Evolutionary conservation across 2,797 vertebrate genomes (phyloP).

Genomic region (Scolopax rusticola): DNA sequence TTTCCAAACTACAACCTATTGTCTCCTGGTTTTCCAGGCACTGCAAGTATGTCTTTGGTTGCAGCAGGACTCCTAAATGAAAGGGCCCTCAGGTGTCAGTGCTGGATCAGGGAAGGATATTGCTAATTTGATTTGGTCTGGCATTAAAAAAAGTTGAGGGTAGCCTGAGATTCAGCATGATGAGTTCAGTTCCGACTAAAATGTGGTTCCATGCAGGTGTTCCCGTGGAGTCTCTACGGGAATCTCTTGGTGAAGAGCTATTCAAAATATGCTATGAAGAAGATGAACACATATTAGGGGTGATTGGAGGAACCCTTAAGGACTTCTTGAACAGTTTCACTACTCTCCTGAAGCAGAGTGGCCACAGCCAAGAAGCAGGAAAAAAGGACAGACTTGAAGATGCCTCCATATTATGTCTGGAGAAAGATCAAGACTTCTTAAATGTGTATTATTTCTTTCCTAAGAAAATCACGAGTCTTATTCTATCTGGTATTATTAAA

Average conservation of each 20-base stretch:
- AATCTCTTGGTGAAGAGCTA: constrained; percentile 91
- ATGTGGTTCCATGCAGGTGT: constrained; percentile 79
- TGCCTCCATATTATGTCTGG: constrained; percentile 94
- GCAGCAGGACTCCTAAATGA: background rate
- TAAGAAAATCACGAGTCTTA: constrained; percentile 88
- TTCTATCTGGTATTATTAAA: constrained; percentile 94
- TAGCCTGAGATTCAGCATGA: background rate
- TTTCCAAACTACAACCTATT: background rate
- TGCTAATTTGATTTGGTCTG: background rate
- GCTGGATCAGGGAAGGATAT: background rate
- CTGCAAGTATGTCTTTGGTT: background rate
- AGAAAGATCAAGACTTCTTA: constrained; percentile 92
- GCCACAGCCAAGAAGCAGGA: constrained; percentile 80
- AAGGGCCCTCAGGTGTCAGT: background rate
- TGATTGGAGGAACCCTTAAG: constrained; percentile 95
- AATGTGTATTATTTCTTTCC: constrained; percentile 97
- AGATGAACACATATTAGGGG: constrained; percentile 91
- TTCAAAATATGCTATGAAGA: constrained; percentile 96
- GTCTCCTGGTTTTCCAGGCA: background rate
- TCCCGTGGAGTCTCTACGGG: constrained; percentile 83
- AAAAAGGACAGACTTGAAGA: constrained; percentile 81
- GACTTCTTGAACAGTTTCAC: constrained; percentile 99
- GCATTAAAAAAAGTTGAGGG: background rate
- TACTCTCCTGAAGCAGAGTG: constrained; percentile 93
- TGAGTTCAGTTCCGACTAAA: constrained; percentile 10